These are phyloP conservation scores for Eublepharis macularius DNA, from an alignment of 2,113 vertebrate species.

Conservation along the genomic window DNA sequence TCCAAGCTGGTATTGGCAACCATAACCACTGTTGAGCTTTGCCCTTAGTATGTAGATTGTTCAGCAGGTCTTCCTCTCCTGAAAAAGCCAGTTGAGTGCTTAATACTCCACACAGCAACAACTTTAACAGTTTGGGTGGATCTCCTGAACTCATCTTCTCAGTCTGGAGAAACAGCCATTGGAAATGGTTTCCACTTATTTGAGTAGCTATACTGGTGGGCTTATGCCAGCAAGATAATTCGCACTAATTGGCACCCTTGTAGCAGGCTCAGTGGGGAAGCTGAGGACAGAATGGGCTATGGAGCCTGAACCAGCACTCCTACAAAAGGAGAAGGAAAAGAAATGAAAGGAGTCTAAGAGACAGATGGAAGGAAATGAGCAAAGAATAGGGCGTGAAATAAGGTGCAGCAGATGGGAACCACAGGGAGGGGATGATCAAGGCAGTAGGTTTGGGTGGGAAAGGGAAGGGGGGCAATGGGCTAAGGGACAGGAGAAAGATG, in stretches of 20 bases:
- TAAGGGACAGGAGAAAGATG: not conserved
- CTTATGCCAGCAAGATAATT: conserved; percentile 22
- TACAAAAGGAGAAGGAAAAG: conserved; percentile 12
- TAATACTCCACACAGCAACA: not conserved
- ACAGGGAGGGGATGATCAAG: conserved; percentile 1
- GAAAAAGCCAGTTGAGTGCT: not conserved
- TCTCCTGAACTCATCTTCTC: conserved; percentile 4
- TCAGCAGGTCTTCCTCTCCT: not conserved
- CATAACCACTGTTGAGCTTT: not conserved
- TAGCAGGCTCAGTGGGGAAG: not conserved
- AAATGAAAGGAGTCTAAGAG: conserved; percentile 5
- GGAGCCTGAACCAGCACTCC: conserved; percentile 14
- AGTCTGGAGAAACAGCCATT: not conserved
- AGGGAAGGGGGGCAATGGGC: not conserved
- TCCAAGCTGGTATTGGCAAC: too few species aligned
- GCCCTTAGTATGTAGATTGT: not conserved
- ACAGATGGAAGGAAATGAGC: conserved; percentile 38
- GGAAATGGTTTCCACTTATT: not conserved
- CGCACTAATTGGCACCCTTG: conserved; percentile 24
- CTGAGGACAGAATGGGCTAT: not conserved
- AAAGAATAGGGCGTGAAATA: conserved; percentile 22
- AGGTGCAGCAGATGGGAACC: conserved; percentile 28
- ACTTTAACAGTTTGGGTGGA: conserved; percentile 9
- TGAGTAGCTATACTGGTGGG: not conserved
- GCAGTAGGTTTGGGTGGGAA: not conserved